Percentiles rank a stretch among this genome's conserved stretches.
These are phyloP conservation scores for Cataglyphis rosenhaueri DNA, from an alignment of 2,888 invertebrate species.

Conservation along the genomic window DNA sequence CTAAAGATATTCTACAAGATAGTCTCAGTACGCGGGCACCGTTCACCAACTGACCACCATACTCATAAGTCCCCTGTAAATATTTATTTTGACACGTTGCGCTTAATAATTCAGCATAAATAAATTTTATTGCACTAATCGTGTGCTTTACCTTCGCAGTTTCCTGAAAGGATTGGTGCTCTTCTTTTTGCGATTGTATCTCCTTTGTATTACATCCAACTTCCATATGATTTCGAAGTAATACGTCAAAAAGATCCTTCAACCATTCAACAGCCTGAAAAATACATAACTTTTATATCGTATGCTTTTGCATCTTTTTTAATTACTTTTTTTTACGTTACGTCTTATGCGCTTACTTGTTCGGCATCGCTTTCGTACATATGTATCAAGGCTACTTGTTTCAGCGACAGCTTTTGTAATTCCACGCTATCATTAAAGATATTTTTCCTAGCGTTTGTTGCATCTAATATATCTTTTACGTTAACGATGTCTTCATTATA, in stretches of 20 bases:
- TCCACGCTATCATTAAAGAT: constrained; percentile 92
- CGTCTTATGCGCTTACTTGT: constrained; percentile 85
- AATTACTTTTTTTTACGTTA: not conserved
- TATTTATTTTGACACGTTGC: not conserved
- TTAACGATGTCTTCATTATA: constrained; percentile 91
- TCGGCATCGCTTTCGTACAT: constrained; percentile 92
- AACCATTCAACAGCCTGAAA: constrained; percentile 91
- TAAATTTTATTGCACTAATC: not conserved
- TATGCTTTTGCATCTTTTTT: not conserved
- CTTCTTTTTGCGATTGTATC: constrained; percentile 91
- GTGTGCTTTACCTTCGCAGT: constrained; percentile 89
- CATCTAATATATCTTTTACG: constrained; percentile 90
- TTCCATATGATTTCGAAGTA: constrained; percentile 90
- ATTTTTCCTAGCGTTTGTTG: constrained; percentile 90
- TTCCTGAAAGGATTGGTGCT: constrained; percentile 91
- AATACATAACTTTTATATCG: not conserved
- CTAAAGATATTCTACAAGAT: constrained; percentile 89
- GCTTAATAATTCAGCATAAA: not conserved
- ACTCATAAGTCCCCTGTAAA: constrained; percentile 91
- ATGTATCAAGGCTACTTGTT: constrained; percentile 91
- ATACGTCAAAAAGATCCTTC: constrained; percentile 90
- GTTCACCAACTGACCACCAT: constrained; percentile 92
- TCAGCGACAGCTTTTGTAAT: constrained; percentile 91
- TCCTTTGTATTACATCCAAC: constrained; percentile 91
- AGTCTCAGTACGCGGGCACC: constrained; percentile 91